A percentile compares a stretch with the other conserved stretches of the same genome.
These are phyloP conservation scores for Hypsibius dujardini DNA, from an alignment of 1,140 invertebrate species.

Conservation along the genomic window DNA sequence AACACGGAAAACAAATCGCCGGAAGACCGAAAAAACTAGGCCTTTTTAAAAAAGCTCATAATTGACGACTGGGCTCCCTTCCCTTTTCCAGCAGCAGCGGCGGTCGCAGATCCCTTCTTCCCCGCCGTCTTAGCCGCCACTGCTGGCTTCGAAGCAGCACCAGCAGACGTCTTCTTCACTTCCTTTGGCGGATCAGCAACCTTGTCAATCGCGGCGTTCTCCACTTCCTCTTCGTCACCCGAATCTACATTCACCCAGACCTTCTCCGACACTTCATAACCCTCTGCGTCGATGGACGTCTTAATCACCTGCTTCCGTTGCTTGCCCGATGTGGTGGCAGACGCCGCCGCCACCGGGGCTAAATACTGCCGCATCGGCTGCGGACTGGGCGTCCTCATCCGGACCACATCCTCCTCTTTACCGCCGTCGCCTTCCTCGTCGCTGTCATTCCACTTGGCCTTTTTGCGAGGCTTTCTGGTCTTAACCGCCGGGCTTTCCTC, in stretches of 20 bases:
- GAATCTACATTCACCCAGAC: neutral
- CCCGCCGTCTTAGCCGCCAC: neutral
- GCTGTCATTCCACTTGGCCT: neutral
- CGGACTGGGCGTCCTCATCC: too few species aligned
- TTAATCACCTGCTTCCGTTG: neutral
- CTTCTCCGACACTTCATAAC: neutral
- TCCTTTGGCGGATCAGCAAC: neutral
- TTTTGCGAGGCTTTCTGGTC: neutral
- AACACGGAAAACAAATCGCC: too few species aligned
- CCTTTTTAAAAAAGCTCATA: slow-evolving; percentile 10
- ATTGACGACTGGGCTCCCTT: neutral
- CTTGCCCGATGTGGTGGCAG: neutral
- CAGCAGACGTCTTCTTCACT: neutral
- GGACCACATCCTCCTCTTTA: too few species aligned
- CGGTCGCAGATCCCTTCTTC: neutral
- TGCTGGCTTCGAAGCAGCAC: neutral
- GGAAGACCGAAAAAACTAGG: neutral
- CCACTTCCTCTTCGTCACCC: neutral
- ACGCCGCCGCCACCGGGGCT: neutral
- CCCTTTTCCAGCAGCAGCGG: neutral
- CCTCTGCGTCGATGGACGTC: neutral
- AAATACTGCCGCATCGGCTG: too few species aligned
- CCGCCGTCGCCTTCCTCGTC: neutral
- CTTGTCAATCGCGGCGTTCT: neutral
- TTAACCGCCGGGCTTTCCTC: neutral